Percentiles rank a stretch among this genome's conserved stretches.
Conservation (phyloP, 2,888 invertebrate genomes). For the Drosophila kanekoi region DNA sequence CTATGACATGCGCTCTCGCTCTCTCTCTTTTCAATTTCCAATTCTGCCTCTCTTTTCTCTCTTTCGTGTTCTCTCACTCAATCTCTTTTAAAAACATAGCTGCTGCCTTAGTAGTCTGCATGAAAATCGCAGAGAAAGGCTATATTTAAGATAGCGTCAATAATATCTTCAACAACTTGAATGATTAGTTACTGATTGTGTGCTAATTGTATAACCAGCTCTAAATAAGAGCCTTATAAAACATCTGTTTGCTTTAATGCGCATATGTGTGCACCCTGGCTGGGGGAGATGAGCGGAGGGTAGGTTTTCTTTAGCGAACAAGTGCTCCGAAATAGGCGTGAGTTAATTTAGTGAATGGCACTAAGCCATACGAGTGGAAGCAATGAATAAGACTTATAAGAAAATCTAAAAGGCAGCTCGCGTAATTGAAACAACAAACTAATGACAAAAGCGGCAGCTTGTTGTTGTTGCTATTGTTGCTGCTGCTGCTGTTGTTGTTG, state of each 20-base stretch:
- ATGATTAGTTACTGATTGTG: neutral
- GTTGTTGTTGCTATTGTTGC: conserved; percentile 13
- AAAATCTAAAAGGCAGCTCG: conserved; percentile 14
- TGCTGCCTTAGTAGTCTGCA: too few relatives aligned
- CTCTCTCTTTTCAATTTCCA: neutral
- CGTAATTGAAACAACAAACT: conserved; percentile 50
- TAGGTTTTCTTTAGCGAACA: conserved; percentile 9
- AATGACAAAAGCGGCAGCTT: conserved; percentile 49
- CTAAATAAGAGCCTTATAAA: conserved; percentile 2
- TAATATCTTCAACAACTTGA: neutral
- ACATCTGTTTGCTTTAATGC: neutral
- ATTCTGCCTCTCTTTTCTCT: neutral
- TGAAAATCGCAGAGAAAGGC: conserved; percentile 3
- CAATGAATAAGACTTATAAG: conserved; percentile 8
- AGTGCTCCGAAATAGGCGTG: conserved; percentile 39
- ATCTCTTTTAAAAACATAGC: neutral
- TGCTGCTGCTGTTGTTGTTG: conserved; percentile 13
- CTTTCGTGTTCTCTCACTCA: neutral
- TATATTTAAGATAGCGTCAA: neutral
- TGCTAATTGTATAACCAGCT: conserved; percentile 3
- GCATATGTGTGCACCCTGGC: neutral
- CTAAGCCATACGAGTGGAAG: conserved; percentile 15
- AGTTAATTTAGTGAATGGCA: conserved; percentile 48
- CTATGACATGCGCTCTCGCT: too few relatives aligned
- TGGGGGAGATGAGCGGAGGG: neutral